These are phyloP conservation scores for Drosophila pseudoananassae DNA, from an alignment of 1,140 invertebrate genomes.

Conservation along the genomic window DNA sequence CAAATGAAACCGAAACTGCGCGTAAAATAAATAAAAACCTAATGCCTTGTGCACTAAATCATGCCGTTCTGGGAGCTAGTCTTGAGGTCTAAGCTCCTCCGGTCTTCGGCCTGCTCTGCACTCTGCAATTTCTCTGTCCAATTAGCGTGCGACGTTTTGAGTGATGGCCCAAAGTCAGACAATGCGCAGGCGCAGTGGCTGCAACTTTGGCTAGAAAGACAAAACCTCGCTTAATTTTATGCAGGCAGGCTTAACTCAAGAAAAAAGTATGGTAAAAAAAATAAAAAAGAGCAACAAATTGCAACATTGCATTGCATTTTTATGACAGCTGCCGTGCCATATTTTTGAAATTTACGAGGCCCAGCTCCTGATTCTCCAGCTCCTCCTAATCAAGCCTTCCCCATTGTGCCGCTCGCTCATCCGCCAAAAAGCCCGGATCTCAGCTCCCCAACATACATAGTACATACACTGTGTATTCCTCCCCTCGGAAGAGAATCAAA, in stretches of 20 bases:
- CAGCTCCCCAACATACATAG: background rate
- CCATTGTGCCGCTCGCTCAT: conserved; percentile 47
- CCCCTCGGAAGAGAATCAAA: conserved; percentile 55
- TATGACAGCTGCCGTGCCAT: conserved; percentile 70
- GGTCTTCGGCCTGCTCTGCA: conserved; percentile 11
- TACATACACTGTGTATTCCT: conserved; percentile 5
- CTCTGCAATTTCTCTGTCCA: conserved; percentile 75
- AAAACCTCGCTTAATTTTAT: conserved; percentile 58
- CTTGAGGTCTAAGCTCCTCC: background rate
- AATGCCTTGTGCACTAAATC: conserved; percentile 75
- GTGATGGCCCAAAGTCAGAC: conserved; percentile 77
- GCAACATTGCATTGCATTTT: conserved; percentile 71
- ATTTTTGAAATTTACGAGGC: conserved; percentile 73
- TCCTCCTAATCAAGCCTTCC: conserved; percentile 63
- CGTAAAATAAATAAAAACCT: conserved; percentile 76
- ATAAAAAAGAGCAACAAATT: conserved; percentile 60
- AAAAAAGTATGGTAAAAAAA: conserved; percentile 7
- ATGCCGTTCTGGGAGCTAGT: conserved; percentile 34
- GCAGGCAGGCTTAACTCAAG: conserved; percentile 1
- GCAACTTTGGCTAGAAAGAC: conserved; percentile 1
- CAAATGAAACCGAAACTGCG: conserved; percentile 72
- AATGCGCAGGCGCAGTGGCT: conserved; percentile 67
- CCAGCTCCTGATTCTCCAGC: conserved; percentile 27
- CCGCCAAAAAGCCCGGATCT: conserved; percentile 23
- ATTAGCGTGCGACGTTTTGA: conserved; percentile 81